Evolutionary conservation across 2,888 invertebrate species (phyloP).

Genomic region (Ennomos erosarius): DNA sequence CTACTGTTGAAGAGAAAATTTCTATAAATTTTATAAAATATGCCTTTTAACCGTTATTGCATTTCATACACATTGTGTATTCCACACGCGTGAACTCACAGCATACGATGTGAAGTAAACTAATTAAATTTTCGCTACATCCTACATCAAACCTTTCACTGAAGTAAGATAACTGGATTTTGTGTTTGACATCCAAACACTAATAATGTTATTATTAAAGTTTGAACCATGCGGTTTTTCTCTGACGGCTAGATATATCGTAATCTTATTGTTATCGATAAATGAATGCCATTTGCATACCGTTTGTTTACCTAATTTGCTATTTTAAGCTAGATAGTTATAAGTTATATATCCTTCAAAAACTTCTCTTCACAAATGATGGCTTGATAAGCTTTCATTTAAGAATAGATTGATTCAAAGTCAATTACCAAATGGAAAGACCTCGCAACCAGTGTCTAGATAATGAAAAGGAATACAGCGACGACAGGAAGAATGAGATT

Average conservation of each 20-base stretch:
- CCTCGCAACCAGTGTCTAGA: constrained; percentile 43
- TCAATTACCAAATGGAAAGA: constrained; percentile 47
- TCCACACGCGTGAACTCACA: constrained; percentile 56
- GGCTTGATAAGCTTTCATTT: constrained; percentile 1
- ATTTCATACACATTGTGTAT: constrained; percentile 53
- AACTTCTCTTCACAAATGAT: background rate
- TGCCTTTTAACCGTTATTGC: constrained; percentile 37
- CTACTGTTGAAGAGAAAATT: background rate
- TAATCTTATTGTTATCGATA: background rate
- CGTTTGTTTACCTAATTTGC: too few species aligned
- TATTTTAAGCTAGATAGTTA: too few species aligned
- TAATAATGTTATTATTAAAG: constrained; percentile 35
- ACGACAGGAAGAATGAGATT: constrained; percentile 36
- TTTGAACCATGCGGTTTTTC: too few species aligned
- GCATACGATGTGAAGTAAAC: constrained; percentile 48
- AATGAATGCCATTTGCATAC: background rate
- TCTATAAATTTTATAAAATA: constrained; percentile 15
- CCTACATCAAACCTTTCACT: constrained; percentile 49
- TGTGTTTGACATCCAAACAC: constrained; percentile 44
- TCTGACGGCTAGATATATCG: too few species aligned
- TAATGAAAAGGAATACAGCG: constrained; percentile 49
- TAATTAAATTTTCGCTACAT: constrained; percentile 65
- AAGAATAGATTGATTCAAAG: constrained; percentile 37
- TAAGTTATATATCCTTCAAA: too few species aligned
- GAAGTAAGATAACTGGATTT: constrained; percentile 53